phyloP scores from a whole-genome alignment of 2,113 vertebrate genomes.

The human (Homo sapiens) region DNA sequence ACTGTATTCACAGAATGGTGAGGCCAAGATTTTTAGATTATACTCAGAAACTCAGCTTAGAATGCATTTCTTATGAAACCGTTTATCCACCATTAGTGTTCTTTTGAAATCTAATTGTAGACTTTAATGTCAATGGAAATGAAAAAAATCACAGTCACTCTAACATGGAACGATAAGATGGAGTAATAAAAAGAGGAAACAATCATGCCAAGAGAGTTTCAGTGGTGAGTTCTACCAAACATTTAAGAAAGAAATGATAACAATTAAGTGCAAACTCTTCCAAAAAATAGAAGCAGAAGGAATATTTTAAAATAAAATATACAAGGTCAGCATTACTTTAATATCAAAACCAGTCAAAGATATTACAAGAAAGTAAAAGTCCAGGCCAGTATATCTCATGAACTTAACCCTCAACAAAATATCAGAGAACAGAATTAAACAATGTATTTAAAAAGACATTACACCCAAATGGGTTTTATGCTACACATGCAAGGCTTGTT shows the following conservation, averaged over 20 bases:
- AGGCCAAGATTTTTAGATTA: neutral
- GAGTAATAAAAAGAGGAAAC: neutral
- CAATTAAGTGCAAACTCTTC: neutral
- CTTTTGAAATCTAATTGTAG: neutral
- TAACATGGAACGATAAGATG: neutral
- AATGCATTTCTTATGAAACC: neutral
- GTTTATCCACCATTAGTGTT: neutral
- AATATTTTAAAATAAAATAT: neutral
- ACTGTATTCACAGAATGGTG: neutral
- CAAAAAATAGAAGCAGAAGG: neutral
- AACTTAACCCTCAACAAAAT: neutral
- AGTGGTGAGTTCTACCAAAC: neutral
- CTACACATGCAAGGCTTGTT: neutral
- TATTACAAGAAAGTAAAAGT: neutral
- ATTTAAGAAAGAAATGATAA: neutral
- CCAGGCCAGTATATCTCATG: neutral
- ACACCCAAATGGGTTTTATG: neutral
- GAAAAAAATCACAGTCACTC: neutral
- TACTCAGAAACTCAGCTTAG: neutral
- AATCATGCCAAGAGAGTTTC: neutral
- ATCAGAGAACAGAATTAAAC: neutral
- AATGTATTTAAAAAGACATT: neutral
- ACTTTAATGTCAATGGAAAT: neutral
- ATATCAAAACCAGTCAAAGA: neutral
- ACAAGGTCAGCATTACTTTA: neutral